Conservation (phyloP, 2,888 invertebrate genomes). For the Coleophora deauratella region DNA sequence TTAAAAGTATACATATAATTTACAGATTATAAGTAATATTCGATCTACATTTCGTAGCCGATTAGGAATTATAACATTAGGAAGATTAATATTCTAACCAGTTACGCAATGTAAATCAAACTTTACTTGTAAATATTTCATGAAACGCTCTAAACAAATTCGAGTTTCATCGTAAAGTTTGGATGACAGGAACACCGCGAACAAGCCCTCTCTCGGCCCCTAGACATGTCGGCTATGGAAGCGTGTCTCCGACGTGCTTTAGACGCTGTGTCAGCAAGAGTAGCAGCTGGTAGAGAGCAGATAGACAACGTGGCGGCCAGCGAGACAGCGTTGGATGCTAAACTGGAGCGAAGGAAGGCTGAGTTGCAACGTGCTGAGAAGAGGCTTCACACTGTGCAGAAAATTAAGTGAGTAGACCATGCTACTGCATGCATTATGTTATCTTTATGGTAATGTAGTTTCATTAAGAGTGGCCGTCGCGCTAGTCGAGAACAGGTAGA, state of each 20-base stretch:
- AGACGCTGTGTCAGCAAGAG: constrained; percentile 78
- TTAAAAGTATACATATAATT: no score
- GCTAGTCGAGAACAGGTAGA: neutral
- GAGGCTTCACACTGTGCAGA: constrained; percentile 92
- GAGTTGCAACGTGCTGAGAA: constrained; percentile 96
- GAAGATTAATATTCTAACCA: no score
- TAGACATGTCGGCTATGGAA: constrained; percentile 90
- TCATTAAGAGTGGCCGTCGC: neutral
- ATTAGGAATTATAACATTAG: no score
- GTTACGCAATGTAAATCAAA: no score
- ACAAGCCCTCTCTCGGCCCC: constrained; percentile 84
- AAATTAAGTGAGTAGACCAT: constrained; percentile 81
- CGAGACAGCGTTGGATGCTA: constrained; percentile 90
- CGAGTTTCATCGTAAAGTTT: no score
- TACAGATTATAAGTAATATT: no score
- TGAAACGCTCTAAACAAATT: no score
- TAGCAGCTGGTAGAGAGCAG: constrained; percentile 81
- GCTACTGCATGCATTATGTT: neutral
- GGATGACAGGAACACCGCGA: constrained; percentile 81
- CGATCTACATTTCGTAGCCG: no score
- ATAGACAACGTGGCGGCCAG: constrained; percentile 91
- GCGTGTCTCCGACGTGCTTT: constrained; percentile 83
- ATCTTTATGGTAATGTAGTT: neutral
- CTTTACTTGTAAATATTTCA: no score
- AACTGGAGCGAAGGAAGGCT: constrained; percentile 90